Conservation (phyloP, 2,797 vertebrate genomes). For the Alauda arvensis region DNA sequence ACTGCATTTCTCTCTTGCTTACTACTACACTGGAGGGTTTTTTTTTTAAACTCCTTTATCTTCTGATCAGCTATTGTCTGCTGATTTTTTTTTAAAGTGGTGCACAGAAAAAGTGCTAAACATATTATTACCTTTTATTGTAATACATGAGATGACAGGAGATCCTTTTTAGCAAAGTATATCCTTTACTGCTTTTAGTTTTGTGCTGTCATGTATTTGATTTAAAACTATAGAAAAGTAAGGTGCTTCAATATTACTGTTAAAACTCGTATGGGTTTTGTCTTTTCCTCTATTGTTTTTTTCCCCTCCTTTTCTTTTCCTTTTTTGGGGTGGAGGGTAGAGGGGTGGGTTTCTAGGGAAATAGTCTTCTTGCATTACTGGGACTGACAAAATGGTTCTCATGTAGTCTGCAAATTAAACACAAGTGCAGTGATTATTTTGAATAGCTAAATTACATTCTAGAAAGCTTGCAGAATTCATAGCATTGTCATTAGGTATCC, state of each 20-base stretch:
- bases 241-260: slow-evolving; percentile 73
- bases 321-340: slow-evolving; percentile 51
- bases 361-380: slow-evolving; percentile 77
- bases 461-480: slow-evolving; percentile 89
- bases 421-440: slow-evolving; percentile 86
- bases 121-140: slow-evolving; percentile 80
- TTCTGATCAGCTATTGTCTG: slow-evolving; percentile 79
- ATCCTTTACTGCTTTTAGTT: slow-evolving; percentile 75
- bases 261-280: slow-evolving; percentile 66
- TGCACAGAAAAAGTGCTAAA: slow-evolving; percentile 73
- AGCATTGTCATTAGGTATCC: slow-evolving; percentile 88
- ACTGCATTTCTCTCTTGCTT: slow-evolving; percentile 81
- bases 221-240: slow-evolving; percentile 76
- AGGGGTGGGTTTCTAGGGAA: slow-evolving; percentile 67
- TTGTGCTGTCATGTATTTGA: slow-evolving; percentile 76
- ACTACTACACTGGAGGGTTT: slow-evolving; percentile 60
- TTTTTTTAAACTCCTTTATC: slow-evolving; percentile 71
- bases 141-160: slow-evolving; percentile 75
- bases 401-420: slow-evolving; percentile 82
- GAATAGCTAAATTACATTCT: slow-evolving; percentile 91
- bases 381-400: slow-evolving; percentile 81
- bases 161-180: slow-evolving; percentile 76
- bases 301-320: background rate
- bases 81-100: slow-evolving; percentile 61
- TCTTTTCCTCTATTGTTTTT: slow-evolving; percentile 60